phyloP scores from a whole-genome alignment of 2,113 vertebrate species.

The Herpetotheres cachinnans region DNA sequence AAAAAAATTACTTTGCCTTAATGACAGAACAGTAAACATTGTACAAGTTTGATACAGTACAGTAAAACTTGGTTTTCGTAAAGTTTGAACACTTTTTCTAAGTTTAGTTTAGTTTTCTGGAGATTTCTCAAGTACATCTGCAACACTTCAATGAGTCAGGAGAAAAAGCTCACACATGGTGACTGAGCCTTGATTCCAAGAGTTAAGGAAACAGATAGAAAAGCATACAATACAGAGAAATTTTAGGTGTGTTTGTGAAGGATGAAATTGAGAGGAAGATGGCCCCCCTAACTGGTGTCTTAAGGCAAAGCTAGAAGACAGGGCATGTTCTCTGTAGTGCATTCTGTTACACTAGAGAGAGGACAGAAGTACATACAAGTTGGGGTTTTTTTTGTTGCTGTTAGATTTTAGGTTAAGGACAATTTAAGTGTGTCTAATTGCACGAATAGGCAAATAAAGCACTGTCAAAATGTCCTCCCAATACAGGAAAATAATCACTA shows the following conservation, averaged over 20 bases:
- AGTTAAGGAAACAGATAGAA: neutral
- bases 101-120: neutral
- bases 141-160: neutral
- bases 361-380: neutral
- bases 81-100: neutral
- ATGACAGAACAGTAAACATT: neutral
- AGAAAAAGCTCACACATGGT: neutral
- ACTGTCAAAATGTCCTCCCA: neutral
- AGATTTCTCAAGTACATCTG: neutral
- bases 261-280: neutral
- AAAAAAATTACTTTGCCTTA: neutral
- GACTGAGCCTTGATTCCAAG: neutral
- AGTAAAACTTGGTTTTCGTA: neutral
- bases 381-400: neutral
- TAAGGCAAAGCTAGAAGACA: neutral
- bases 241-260: neutral
- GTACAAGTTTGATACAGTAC: neutral
- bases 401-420: neutral
- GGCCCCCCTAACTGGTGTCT: neutral
- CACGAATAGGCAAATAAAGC: neutral
- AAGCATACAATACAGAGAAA: neutral
- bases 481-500: neutral
- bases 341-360: neutral
- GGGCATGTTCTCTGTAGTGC: neutral
- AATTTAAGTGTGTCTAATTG: neutral